Evolutionary conservation across 2,797 vertebrate genomes (phyloP), one percentile per base, ranked within the genome.

Genomic region (Clarias fuscus): DNA sequence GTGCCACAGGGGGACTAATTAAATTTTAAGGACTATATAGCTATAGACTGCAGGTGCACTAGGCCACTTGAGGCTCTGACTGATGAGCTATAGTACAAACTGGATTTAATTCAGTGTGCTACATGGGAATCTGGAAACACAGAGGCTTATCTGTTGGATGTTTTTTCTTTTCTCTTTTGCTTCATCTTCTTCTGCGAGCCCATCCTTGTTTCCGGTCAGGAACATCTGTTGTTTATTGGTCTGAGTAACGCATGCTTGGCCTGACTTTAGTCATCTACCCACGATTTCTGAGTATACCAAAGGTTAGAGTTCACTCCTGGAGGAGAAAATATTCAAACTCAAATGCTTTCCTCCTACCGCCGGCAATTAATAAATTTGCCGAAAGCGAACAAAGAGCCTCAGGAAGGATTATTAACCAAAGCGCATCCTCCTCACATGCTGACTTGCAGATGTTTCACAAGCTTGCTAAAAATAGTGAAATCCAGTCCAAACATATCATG

Each of bases 141-240:
- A 62, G 43, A 73, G 15, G 71, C 37, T 71, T 78, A 78, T 73
- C 81, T 43, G 82, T 76, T 82, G 58, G 80, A 84, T 84, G 75
- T 86, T 86, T 87, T 58, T 85, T 82, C 81, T 71, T 68, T 83
- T 80, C n/a, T 37, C 22, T 43, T 65, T 18, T 82, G 43, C 10
- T 83, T 62, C 61, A 8, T 62, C 61, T 62, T 24, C 22, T 8
- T 62, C 61, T 20, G 48, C 11, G 62, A 83, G 90, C 88, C 85
- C 75, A 84, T 88, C 88, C 88, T 89, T 86, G 88, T 91, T 92
- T 92, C 92, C 89, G 87, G 87, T 90, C 87, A 87, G 83, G 77
- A 90, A 92, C 92, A 92, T 92, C 91, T 92, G 92, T 90, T 92
- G 91, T 92, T 92, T 92, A 91, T 92, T 91, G 92, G 90, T 88